Evolutionary conservation across 2,888 invertebrate species (phyloP).

Genomic region (Anorthoa munda): DNA sequence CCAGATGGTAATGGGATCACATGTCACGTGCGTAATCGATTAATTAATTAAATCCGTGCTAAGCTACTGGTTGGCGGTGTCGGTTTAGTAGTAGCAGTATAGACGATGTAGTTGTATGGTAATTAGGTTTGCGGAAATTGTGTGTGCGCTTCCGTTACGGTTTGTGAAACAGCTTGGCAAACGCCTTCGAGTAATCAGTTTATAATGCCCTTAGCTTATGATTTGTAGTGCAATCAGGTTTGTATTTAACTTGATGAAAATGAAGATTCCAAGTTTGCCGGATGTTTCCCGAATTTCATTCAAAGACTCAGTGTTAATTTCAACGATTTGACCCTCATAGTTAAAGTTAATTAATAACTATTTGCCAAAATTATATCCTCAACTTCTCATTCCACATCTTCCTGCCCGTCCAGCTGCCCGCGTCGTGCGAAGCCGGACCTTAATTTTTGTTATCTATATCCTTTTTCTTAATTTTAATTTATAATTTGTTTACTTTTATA

Average conservation of each 20-base stretch:
- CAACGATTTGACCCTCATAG: not conserved
- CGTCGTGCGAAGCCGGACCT: no score
- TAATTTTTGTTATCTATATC: no score
- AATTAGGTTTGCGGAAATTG: conserved; percentile 45
- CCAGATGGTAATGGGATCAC: conserved; percentile 58
- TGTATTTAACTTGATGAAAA: not conserved
- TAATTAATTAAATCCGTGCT: conserved; percentile 39
- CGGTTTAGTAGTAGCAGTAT: conserved; percentile 33
- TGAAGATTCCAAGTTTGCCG: not conserved
- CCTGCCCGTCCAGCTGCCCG: no score
- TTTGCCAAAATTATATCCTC: not conserved
- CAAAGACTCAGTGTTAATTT: not conserved
- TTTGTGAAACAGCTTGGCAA: conserved; percentile 11
- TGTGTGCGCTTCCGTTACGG: conserved; percentile 43
- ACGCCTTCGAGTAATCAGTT: conserved; percentile 18
- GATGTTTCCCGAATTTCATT: not conserved
- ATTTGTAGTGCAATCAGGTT: not conserved
- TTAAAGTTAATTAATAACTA: not conserved
- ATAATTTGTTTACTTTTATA: no score
- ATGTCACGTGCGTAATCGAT: conserved; percentile 55
- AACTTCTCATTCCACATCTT: no score
- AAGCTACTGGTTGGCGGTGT: conserved; percentile 13
- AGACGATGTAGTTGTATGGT: conserved; percentile 34
- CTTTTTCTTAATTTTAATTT: no score
- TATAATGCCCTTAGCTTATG: not conserved